A percentile compares a stretch with the other conserved stretches of the same genome.
phyloP scores from a whole-genome alignment of 2,888 invertebrate species.

The Stegophylla sp. region DNA sequence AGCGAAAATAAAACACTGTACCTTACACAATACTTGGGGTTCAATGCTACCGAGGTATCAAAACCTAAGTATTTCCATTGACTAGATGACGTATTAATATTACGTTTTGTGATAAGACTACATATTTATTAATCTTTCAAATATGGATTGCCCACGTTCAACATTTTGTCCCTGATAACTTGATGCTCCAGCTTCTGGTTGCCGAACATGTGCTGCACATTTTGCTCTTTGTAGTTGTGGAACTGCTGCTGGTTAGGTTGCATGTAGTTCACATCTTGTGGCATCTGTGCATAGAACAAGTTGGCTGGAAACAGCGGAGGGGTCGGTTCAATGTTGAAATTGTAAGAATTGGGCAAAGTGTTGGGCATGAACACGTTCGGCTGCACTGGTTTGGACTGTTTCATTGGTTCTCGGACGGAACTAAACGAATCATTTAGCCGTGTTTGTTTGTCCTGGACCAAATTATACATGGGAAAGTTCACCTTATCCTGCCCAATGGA shows the following conservation, averaged over 20 bases:
- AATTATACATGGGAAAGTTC: constrained; percentile 55
- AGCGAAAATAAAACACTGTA: constrained; percentile 58
- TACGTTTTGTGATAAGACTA: constrained; percentile 57
- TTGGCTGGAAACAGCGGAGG: constrained; percentile 54
- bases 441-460: constrained; percentile 52
- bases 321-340: constrained; percentile 51
- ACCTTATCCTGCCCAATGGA: constrained; percentile 47
- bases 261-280: constrained; percentile 53
- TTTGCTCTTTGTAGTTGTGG: constrained; percentile 54
- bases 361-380: constrained; percentile 55
- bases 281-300: constrained; percentile 56
- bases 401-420: constrained; percentile 52
- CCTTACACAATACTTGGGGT: constrained; percentile 58
- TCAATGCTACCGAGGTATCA: constrained; percentile 59
- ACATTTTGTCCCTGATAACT: constrained; percentile 54
- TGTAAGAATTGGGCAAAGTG: constrained; percentile 55
- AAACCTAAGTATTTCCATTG: constrained; percentile 59
- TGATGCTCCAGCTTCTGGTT: constrained; percentile 54
- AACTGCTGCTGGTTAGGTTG: constrained; percentile 52
- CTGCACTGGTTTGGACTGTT: constrained; percentile 54
- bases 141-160: constrained; percentile 58
- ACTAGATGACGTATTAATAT: constrained; percentile 58
- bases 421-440: constrained; percentile 43
- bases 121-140: constrained; percentile 55
- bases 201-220: constrained; percentile 51